Evolutionary conservation across 1,140 invertebrate species (phyloP).

Genomic region (Geopemphigus sp.): DNA sequence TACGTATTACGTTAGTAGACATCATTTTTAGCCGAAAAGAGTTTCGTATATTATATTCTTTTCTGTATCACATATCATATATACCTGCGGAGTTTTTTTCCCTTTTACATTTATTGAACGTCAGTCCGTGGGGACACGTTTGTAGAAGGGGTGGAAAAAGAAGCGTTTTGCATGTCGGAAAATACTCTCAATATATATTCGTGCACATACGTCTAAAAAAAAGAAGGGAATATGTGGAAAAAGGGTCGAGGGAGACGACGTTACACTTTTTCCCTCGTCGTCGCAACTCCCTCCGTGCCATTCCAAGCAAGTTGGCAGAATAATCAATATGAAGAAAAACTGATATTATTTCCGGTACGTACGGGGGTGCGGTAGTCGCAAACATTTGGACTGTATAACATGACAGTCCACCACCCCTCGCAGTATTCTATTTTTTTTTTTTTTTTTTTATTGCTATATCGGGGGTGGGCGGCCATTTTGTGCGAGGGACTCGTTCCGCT

Average conservation of each 20-base stretch:
- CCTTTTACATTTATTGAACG: conserved; percentile 8
- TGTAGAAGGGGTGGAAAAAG: conserved; percentile 31
- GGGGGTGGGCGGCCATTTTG: conserved; percentile 48
- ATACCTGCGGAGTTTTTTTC: conserved; percentile 24
- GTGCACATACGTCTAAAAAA: conserved; percentile 33
- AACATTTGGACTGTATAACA: conserved; percentile 43
- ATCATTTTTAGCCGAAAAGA: neutral
- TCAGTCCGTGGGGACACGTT: conserved; percentile 28
- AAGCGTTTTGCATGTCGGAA: conserved; percentile 37
- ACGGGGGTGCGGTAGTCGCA: conserved; percentile 26
- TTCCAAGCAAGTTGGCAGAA: conserved; percentile 36
- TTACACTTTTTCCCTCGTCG: conserved; percentile 24
- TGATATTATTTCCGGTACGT: conserved; percentile 46
- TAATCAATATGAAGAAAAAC: conserved; percentile 49
- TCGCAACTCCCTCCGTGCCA: neutral
- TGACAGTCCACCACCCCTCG: conserved; percentile 20
- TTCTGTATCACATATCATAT: neutral
- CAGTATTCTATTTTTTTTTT: conserved; percentile 8
- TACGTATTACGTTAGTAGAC: neutral
- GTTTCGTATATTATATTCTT: neutral
- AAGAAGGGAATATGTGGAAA: conserved; percentile 34
- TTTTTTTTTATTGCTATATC: conserved; percentile 26
- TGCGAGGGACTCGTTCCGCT: conserved; percentile 5
- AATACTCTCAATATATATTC: conserved; percentile 39
- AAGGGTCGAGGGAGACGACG: conserved; percentile 35